phyloP scores from a whole-genome alignment of 2,797 vertebrate genomes.

The Liparis tanakae region DNA sequence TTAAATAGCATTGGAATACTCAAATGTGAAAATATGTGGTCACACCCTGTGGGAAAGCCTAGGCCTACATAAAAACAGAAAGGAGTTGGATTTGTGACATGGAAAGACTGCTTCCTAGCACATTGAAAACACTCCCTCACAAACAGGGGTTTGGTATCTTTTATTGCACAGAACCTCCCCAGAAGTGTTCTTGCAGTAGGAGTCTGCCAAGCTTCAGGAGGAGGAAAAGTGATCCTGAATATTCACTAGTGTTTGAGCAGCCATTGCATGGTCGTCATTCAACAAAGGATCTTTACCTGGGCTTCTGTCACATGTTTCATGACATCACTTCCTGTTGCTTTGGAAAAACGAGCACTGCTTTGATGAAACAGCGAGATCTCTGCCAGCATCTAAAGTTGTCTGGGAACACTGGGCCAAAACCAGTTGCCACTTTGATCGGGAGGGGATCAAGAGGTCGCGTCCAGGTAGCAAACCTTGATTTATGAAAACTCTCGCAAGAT shows the following conservation, averaged over 20 bases:
- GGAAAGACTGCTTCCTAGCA: constrained; percentile 3
- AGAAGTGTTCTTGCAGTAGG: constrained; percentile 21
- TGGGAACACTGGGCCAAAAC: background rate
- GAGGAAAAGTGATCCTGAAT: background rate
- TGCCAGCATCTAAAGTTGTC: background rate
- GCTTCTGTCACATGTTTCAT: background rate
- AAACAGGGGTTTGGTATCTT: constrained; percentile 18
- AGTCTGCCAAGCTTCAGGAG: background rate
- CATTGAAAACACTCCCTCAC: constrained; percentile 1
- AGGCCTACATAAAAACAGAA: constrained; percentile 14
- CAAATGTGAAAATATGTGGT: constrained; percentile 41
- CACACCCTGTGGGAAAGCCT: constrained; percentile 29
- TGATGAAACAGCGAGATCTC: background rate
- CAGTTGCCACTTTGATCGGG: background rate
- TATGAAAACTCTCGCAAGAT: background rate
- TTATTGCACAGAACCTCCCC: constrained; percentile 7
- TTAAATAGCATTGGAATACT: constrained; percentile 44
- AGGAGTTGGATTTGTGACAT: constrained; percentile 1
- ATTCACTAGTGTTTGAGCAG: background rate
- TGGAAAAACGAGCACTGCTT: background rate
- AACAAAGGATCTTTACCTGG: background rate
- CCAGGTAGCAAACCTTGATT: background rate
- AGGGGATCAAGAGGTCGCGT: background rate
- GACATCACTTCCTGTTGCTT: background rate
- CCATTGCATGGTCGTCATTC: background rate